Percentiles rank a stretch among this genome's conserved stretches.
phyloP scores from a whole-genome alignment of 2,797 vertebrate species.

The Oreortyx pictus region DNA sequence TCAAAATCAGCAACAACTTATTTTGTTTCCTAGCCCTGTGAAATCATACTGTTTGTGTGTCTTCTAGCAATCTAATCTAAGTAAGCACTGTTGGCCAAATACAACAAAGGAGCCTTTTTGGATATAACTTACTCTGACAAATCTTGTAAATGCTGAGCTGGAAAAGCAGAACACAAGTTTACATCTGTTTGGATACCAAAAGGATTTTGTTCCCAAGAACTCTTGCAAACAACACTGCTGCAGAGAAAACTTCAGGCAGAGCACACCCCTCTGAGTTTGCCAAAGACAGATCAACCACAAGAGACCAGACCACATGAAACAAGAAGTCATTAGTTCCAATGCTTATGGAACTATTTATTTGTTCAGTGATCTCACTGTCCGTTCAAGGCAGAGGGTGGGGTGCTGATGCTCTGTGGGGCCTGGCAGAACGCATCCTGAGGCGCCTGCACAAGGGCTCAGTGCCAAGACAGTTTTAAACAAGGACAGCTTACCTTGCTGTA shows the following conservation, averaged over 20 bases:
- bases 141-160: background rate
- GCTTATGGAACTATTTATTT: constrained; percentile 51
- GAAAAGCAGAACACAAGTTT: background rate
- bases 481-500: background rate
- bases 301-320: constrained; percentile 64
- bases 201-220: background rate
- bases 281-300: constrained; percentile 48
- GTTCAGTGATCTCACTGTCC: constrained; percentile 46
- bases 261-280: background rate
- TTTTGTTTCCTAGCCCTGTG: background rate
- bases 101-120: background rate
- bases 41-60: background rate
- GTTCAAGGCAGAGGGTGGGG: constrained; percentile 17
- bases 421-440: background rate
- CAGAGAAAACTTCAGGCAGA: background rate
- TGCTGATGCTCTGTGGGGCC: background rate
- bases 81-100: background rate
- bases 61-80: background rate
- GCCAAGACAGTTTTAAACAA: background rate
- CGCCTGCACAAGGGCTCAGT: background rate
- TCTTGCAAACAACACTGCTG: background rate
- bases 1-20: background rate
- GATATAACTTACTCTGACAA: background rate
- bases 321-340: constrained; percentile 44
- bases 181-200: background rate